Evolutionary conservation across 2,113 vertebrate genomes (phyloP), one percentile per base, ranked within the genome.

Genomic region (Antechinus flavipes): DNA sequence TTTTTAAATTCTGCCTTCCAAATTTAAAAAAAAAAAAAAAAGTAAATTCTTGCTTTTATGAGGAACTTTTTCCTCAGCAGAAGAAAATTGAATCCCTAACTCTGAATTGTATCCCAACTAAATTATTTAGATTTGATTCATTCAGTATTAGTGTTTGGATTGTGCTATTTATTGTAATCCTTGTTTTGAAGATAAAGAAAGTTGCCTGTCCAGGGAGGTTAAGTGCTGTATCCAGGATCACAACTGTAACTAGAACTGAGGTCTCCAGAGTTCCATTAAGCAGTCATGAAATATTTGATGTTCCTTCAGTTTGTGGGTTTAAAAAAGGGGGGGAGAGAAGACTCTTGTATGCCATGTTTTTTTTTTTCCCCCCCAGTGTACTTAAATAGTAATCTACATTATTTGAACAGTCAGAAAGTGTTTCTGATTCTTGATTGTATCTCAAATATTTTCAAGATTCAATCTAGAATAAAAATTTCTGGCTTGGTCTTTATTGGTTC

Each of bases 281-380:
- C 23, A 94, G 22, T 93, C 93, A 53, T 96, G 52, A 96, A 97
- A 90, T 53, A 93, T 94, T 91, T n/a, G 25, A 30, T 94, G 16
- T 84, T 84, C 19, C n/a, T 84, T 84, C 42, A 84, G 50, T 49
- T 95, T 95, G 26, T 92, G 25, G 23, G 54, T 93, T 97, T 95
- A 2, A 93, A 84, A 91, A 94, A 90, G 58, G 54, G 50, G 50
- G 76, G 8, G 10, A 9, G 50, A 42, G 42, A 42, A 42, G 9
- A 0, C 8, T 9, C 84, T 92, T 92, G 89, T 10, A 46, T 58
- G 47, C 25, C 68, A 93, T 47, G 90, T 22, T 52, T 91, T 58
- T 93, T 24, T 49, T 49, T 49, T 49, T 49, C 5, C 6, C 7
- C 49, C 26, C 56, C 30, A 96, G 27, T 95, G 24, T 14, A 55